A percentile compares a stretch with the other conserved stretches of the same genome.
Conservation (phyloP, 2,113 vertebrate genomes). For the Osmerus mordax region DNA sequence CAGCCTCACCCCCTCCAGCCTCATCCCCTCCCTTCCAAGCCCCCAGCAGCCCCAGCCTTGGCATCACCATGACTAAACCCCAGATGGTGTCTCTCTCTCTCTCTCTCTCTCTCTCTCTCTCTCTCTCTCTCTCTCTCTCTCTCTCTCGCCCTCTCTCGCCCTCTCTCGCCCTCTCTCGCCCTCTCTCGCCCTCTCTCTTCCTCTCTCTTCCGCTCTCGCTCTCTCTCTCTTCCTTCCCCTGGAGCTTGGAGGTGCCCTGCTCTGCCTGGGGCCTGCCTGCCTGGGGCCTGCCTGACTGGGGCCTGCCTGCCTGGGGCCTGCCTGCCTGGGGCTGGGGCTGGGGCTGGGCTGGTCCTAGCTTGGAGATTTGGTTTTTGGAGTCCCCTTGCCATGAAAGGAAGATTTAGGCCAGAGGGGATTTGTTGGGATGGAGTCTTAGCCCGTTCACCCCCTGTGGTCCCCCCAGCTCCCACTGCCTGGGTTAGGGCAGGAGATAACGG, state of each 20-base stretch:
- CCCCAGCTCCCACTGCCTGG: slow-evolving; percentile 11
- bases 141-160: slow-evolving; percentile 51
- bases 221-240: slow-evolving; percentile 9
- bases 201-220: too few relatives aligned
- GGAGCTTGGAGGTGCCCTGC: slow-evolving; percentile 64
- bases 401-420: slow-evolving; percentile 42
- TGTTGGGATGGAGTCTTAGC: too few relatives aligned
- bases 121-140: background rate
- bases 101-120: background rate
- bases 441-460: background rate
- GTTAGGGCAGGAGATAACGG: slow-evolving; percentile 19
- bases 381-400: slow-evolving; percentile 59
- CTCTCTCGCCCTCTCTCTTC: slow-evolving; percentile 51
- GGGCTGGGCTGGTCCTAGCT: slow-evolving; percentile 34
- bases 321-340: slow-evolving; percentile 19
- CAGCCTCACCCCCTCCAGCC: background rate
- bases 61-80: slow-evolving; percentile 79
- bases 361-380: slow-evolving; percentile 8
- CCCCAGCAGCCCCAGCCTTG: slow-evolving; percentile 56
- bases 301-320: slow-evolving; percentile 26
- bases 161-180: background rate
- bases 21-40: slow-evolving; percentile 15
- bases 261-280: slow-evolving; percentile 58
- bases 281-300: slow-evolving; percentile 58
- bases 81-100: slow-evolving; percentile 75